phyloP scores from a whole-genome alignment of 2,113 vertebrate species.

The Chitala chitala region DNA sequence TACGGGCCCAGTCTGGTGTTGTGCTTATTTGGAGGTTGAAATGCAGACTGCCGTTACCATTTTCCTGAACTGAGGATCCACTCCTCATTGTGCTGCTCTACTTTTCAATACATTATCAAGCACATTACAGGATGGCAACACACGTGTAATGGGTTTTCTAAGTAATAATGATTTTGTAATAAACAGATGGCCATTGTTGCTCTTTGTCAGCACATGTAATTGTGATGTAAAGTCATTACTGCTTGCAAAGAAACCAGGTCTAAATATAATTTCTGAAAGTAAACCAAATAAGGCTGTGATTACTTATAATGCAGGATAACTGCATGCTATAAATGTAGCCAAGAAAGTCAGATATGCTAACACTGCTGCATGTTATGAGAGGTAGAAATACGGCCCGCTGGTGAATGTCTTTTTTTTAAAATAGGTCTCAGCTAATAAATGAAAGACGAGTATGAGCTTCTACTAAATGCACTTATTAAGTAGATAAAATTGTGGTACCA shows the following conservation, averaged over 20 bases:
- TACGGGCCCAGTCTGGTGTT: conserved; percentile 8
- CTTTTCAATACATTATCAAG: conserved; percentile 46
- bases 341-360: neutral
- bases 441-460: neutral
- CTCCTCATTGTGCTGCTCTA: neutral
- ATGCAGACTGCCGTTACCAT: neutral
- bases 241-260: conserved; percentile 41
- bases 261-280: conserved; percentile 40
- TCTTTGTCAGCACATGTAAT: conserved; percentile 51
- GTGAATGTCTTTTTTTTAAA: neutral
- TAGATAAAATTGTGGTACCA: neutral
- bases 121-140: conserved; percentile 43
- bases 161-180: conserved; percentile 53
- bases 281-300: conserved; percentile 52
- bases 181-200: conserved; percentile 49
- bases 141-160: conserved; percentile 50
- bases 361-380: neutral
- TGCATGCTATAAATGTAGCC: neutral
- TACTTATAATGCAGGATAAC: conserved; percentile 33
- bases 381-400: neutral
- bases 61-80: neutral
- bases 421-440: neutral
- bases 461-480: neutral
- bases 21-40: neutral
- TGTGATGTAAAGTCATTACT: conserved; percentile 44